A percentile compares a stretch with the other conserved stretches of the same genome.
phyloP scores from a whole-genome alignment of 2,888 invertebrate species.

The Tachina grossa region DNA sequence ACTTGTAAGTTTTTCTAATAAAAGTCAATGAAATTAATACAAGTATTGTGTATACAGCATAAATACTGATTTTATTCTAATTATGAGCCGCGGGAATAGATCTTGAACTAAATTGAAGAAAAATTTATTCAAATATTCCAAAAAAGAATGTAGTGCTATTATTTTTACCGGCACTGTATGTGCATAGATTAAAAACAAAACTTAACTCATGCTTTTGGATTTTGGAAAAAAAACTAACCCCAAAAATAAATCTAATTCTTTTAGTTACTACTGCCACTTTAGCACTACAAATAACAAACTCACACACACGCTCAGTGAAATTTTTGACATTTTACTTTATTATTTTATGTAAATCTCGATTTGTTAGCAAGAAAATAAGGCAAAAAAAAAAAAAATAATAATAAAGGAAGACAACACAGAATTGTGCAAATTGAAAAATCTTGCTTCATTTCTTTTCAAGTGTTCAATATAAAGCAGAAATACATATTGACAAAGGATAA shows the following conservation, averaged over 20 bases:
- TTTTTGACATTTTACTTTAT: constrained; percentile 27
- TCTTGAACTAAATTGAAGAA: too few relatives aligned
- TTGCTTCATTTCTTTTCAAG: constrained; percentile 36
- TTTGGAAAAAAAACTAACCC: too few relatives aligned
- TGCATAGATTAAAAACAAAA: too few relatives aligned
- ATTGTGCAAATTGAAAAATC: constrained; percentile 65
- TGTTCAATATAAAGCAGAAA: constrained; percentile 27
- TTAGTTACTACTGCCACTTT: not conserved
- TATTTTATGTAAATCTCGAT: constrained; percentile 58
- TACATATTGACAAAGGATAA: constrained; percentile 17
- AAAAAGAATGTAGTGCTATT: too few relatives aligned
- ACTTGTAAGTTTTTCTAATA: too few relatives aligned
- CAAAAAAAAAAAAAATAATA: not conserved
- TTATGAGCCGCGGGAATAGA: too few relatives aligned
- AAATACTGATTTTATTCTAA: too few relatives aligned
- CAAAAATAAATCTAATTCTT: not conserved
- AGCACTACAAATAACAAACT: not conserved
- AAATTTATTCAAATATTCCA: too few relatives aligned
- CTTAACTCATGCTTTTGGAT: too few relatives aligned
- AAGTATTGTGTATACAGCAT: too few relatives aligned
- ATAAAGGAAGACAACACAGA: constrained; percentile 6
- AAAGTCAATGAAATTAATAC: too few relatives aligned
- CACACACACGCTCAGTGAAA: not conserved
- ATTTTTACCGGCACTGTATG: too few relatives aligned
- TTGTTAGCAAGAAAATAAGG: constrained; percentile 32